Conservation (phyloP, 2,888 invertebrate genomes). For the Glaucopsyche alexis region DNA sequence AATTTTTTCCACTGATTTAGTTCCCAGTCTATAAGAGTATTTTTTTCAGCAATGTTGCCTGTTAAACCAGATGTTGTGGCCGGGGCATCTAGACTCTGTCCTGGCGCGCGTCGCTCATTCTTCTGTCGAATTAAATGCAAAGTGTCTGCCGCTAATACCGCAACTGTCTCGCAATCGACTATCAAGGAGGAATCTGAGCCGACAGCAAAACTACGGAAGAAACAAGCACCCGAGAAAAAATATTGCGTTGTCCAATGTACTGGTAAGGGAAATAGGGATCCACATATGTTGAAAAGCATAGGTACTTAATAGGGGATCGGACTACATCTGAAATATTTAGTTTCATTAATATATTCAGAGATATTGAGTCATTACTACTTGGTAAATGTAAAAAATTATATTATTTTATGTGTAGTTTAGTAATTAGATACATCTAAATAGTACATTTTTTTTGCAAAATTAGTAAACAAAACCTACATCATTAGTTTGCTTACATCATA, state of each 20-base stretch:
- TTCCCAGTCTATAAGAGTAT: neutral
- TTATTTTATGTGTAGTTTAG: no score
- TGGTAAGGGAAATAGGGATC: conserved; percentile 55
- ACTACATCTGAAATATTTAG: no score
- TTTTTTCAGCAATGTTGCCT: conserved; percentile 89
- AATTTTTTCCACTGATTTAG: neutral
- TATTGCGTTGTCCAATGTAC: conserved; percentile 95
- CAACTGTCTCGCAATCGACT: conserved; percentile 29
- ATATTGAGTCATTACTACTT: no score
- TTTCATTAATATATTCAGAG: no score
- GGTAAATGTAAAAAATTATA: no score
- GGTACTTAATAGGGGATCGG: no score
- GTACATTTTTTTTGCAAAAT: no score
- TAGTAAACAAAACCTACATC: no score
- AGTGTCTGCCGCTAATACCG: conserved; percentile 40
- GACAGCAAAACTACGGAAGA: conserved; percentile 81
- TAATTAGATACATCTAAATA: no score
- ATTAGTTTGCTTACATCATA: no score
- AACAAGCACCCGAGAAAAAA: conserved; percentile 86
- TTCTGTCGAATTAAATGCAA: conserved; percentile 94
- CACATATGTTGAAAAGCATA: neutral
- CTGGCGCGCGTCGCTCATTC: conserved; percentile 94
- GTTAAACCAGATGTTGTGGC: conserved; percentile 91
- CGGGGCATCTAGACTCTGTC: conserved; percentile 87
- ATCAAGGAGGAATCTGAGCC: conserved; percentile 88